phyloP scores from a whole-genome alignment of 2,888 invertebrate species.

The Axea sp. region DNA sequence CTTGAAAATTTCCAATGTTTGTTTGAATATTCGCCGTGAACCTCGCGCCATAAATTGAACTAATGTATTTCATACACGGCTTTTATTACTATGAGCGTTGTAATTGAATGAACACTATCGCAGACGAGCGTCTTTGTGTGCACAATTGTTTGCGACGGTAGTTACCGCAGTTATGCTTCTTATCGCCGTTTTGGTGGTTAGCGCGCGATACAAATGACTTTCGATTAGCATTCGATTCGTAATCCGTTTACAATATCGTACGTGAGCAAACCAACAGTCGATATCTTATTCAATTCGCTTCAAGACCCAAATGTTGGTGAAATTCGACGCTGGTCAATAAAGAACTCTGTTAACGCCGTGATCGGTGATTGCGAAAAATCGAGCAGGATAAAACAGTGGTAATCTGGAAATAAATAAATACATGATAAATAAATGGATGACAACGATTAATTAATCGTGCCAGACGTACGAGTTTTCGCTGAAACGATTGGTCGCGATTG shows the following conservation, averaged over 20 bases:
- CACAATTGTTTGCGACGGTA: slow-evolving; percentile 51
- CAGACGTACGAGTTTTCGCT: too few species aligned
- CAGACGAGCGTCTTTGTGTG: slow-evolving; percentile 29
- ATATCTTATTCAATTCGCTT: neutral
- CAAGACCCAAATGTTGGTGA: neutral
- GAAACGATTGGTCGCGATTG: too few species aligned
- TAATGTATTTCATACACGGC: slow-evolving; percentile 40
- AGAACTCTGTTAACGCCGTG: too few species aligned
- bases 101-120: slow-evolving; percentile 46
- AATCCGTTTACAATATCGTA: slow-evolving; percentile 19
- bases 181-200: slow-evolving; percentile 47
- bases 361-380: too few species aligned
- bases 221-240: slow-evolving; percentile 44
- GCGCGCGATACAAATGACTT: slow-evolving; percentile 29
- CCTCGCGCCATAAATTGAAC: slow-evolving; percentile 30
- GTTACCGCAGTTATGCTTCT: slow-evolving; percentile 57
- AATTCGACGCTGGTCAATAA: too few species aligned
- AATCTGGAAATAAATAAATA: too few species aligned
- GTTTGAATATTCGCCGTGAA: slow-evolving; percentile 24
- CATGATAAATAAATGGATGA: too few species aligned
- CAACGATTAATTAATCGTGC: too few species aligned
- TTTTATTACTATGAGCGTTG: slow-evolving; percentile 44
- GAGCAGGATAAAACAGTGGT: too few species aligned
- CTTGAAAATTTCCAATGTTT: slow-evolving; percentile 32
- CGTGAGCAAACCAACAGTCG: neutral